phyloP scores from a whole-genome alignment of 2,797 vertebrate species.

The Notolepis coatsorum region DNA sequence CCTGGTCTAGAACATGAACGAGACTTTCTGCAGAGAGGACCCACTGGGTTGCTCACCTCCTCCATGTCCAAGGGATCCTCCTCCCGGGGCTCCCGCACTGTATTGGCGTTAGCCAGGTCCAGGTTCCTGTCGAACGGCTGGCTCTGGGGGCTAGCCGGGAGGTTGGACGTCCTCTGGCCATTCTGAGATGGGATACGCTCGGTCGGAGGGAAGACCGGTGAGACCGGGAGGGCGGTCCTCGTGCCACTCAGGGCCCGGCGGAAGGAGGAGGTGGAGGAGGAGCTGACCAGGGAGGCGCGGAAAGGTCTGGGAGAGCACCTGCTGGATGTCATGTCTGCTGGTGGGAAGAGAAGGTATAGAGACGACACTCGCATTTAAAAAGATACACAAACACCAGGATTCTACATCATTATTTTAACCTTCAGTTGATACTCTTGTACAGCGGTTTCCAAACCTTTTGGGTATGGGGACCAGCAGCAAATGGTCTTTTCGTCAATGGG shows the following conservation, averaged over 20 bases:
- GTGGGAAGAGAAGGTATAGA: neutral
- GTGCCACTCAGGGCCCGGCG: constrained; percentile 68
- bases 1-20: no score
- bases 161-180: constrained; percentile 43
- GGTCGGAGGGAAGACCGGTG: constrained; percentile 78
- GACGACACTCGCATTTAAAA: neutral
- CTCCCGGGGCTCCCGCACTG: constrained; percentile 68
- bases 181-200: constrained; percentile 64
- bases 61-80: constrained; percentile 87
- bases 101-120: constrained; percentile 71
- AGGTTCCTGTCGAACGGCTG: constrained; percentile 58
- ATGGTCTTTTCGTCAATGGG: no score
- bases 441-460: no score
- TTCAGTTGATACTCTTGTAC: neutral
- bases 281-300: constrained; percentile 80
- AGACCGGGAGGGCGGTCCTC: constrained; percentile 76
- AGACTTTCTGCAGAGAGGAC: neutral
- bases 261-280: constrained; percentile 81
- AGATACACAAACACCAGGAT: neutral
- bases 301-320: constrained; percentile 79
- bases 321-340: constrained; percentile 78
- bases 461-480: no score
- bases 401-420: neutral
- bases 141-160: constrained; percentile 46
- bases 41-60: constrained; percentile 82